Evolutionary conservation across 2,888 invertebrate species (phyloP).

Genomic region (Vandiemenella viatica): DNA sequence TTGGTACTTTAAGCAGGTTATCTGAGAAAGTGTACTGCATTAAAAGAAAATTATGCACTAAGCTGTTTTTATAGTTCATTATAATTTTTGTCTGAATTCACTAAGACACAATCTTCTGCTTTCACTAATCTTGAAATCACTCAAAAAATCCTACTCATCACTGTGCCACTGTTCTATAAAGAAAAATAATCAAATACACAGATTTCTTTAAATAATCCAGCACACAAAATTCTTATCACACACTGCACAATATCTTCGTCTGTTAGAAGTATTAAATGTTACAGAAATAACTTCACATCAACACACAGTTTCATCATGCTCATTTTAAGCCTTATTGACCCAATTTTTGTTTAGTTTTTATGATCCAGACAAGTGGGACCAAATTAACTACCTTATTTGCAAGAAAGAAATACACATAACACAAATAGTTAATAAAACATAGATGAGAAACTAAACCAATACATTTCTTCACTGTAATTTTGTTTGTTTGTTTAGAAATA

Average conservation of each 20-base stretch:
- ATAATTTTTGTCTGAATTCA: background rate
- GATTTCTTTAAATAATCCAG: background rate
- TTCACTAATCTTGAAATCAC: background rate
- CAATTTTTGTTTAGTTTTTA: background rate
- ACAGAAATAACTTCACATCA: background rate
- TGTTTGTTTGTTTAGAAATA: no score
- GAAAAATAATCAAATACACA: background rate
- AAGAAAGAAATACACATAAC: conserved; percentile 1
- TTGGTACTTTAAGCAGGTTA: background rate
- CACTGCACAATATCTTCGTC: background rate
- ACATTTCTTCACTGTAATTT: background rate
- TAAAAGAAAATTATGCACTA: conserved; percentile 10
- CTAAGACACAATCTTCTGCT: background rate
- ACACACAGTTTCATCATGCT: background rate
- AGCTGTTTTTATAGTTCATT: conserved; percentile 3
- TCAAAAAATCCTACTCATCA: background rate
- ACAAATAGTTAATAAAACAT: background rate
- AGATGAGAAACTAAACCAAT: background rate
- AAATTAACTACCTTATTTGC: conserved; percentile 1
- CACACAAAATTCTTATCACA: background rate
- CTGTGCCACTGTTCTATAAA: background rate
- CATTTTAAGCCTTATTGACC: background rate
- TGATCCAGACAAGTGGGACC: conserved; percentile 11
- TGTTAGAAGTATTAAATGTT: background rate
- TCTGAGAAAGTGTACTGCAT: background rate